Conservation (phyloP, 2,797 vertebrate genomes). For the Ciconia nigra region DNA sequence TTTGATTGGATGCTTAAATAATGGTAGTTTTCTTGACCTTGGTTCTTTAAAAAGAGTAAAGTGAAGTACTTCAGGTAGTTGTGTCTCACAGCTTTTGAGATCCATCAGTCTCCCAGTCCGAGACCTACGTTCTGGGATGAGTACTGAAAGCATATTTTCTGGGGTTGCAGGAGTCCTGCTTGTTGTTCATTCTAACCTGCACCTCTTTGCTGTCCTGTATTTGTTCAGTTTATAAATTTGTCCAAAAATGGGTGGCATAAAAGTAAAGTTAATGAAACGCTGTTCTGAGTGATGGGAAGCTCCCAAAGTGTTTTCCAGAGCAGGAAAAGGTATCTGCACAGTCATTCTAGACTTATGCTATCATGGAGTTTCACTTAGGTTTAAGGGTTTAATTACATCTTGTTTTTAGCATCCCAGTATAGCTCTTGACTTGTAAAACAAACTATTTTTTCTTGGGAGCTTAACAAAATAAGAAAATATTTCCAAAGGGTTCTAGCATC, state of each 20-base stretch:
- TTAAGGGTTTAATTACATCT: not conserved
- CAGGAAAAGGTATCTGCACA: not conserved
- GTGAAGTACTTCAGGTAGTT: not conserved
- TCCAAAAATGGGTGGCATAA: not conserved
- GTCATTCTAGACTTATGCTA: not conserved
- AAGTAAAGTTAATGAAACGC: not conserved
- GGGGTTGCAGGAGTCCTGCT: not conserved
- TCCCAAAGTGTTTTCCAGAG: not conserved
- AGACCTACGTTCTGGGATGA: not conserved
- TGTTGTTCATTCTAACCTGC: not conserved
- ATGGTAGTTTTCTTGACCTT: not conserved
- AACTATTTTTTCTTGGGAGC: not conserved
- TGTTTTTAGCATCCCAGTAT: not conserved
- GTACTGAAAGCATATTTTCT: not conserved
- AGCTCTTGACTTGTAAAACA: not conserved
- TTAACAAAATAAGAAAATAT: not conserved
- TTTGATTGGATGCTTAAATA: not conserved
- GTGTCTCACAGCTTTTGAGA: not conserved
- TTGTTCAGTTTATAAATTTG: not conserved
- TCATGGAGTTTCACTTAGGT: not conserved
- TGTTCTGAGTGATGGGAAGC: not conserved
- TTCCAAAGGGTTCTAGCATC: not conserved
- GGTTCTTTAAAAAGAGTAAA: no score
- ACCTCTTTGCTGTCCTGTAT: not conserved
- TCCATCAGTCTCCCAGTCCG: not conserved